A percentile compares a stretch with the other conserved stretches of the same genome.
Evolutionary conservation across 2,113 vertebrate genomes (phyloP).

Genomic region (Strix uralensis): DNA sequence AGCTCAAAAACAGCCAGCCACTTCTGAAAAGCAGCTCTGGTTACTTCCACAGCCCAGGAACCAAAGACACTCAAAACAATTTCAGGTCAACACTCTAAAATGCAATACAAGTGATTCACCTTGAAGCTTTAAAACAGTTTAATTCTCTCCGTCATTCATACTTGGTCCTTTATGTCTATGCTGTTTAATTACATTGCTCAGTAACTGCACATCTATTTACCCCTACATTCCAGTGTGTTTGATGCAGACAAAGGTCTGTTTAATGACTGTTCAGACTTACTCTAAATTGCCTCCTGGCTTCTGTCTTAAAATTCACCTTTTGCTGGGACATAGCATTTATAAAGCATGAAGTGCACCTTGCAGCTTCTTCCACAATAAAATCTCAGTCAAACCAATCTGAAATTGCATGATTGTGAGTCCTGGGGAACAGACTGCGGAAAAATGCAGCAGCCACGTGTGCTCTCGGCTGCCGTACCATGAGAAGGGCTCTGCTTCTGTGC

Average conservation of each 20-base stretch:
- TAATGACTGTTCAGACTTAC: background rate
- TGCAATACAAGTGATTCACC: background rate
- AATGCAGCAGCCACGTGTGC: background rate
- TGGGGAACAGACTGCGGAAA: background rate
- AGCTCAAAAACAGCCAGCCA: background rate
- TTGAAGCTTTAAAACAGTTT: background rate
- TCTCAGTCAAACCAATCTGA: background rate
- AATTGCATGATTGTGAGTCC: background rate
- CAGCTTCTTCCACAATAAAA: background rate
- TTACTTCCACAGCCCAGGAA: background rate
- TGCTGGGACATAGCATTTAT: background rate
- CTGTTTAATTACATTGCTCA: background rate
- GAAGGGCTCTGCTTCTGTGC: background rate
- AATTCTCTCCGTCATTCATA: background rate
- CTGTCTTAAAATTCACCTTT: background rate
- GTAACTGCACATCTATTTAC: background rate
- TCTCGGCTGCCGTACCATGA: background rate
- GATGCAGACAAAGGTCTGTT: background rate
- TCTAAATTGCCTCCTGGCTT: background rate
- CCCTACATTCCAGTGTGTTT: background rate
- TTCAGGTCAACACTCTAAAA: background rate
- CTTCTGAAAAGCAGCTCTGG: background rate
- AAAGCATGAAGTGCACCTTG: background rate
- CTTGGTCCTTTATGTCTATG: background rate
- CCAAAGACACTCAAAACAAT: background rate